These are phyloP conservation scores for Egretta garzetta DNA, from an alignment of 2,113 vertebrate genomes.

Conservation along the genomic window DNA sequence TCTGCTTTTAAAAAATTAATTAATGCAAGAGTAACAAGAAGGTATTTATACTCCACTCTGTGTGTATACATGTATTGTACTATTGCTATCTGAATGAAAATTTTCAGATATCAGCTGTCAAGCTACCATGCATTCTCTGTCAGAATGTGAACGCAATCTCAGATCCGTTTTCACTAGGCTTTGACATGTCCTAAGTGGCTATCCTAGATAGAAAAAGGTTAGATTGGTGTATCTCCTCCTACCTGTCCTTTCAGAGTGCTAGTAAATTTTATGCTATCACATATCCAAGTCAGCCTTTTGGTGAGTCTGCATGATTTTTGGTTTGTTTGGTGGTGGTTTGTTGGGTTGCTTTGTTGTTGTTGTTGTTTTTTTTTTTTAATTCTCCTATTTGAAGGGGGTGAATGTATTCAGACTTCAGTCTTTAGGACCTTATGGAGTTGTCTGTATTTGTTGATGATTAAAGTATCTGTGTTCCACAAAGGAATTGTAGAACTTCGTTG, in stretches of 20 bases:
- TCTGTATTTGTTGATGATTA: not conserved
- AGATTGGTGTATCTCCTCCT: not conserved
- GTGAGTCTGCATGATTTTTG: too few relatives aligned
- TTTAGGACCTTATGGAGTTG: not conserved
- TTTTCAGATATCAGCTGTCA: not conserved
- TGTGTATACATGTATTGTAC: not conserved
- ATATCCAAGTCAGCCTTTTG: not conserved
- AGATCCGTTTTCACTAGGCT: not conserved
- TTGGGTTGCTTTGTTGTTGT: too few relatives aligned
- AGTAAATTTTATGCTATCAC: not conserved
- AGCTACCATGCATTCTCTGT: not conserved
- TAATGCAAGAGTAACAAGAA: not conserved
- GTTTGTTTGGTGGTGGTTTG: too few relatives aligned
- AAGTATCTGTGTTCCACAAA: not conserved
- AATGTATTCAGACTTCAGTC: not conserved
- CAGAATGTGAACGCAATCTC: not conserved
- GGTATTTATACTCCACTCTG: not conserved
- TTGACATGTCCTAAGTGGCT: not conserved
- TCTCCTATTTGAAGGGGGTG: not conserved
- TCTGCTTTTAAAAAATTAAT: not conserved
- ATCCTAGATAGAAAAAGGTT: not conserved
- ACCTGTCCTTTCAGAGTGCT: not conserved
- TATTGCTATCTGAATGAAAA: not conserved
- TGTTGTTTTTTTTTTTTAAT: too few relatives aligned
- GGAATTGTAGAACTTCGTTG: not conserved